Conservation (phyloP, 2,113 vertebrate genomes). For the human (Homo sapiens) region GRCh38 chr7:120882501-120883000, state of each 20-base stretch:
- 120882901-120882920: constrained; percentile 33
- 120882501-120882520: neutral
- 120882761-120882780: constrained; percentile 33
- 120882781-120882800: constrained; percentile 34
- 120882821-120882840: constrained; percentile 9
- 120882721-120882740: neutral
- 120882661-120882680: constrained; percentile 46
- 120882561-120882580: constrained; percentile 35
- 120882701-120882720: neutral
- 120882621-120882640: constrained; percentile 2
- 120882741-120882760: neutral
- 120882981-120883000: neutral
- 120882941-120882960: neutral
- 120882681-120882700: constrained; percentile 57
- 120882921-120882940: neutral
- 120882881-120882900: neutral
- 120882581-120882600: constrained; percentile 17
- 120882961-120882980: neutral
- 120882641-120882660: constrained; percentile 30
- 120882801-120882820: constrained; percentile 1
- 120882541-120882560: constrained; percentile 19
- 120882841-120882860: neutral
- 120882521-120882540: constrained; percentile 25
- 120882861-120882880: constrained; percentile 12
- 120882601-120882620: constrained; percentile 27